phyloP scores from a whole-genome alignment of 2,113 vertebrate genomes.

The Nymphicus hollandicus region DNA sequence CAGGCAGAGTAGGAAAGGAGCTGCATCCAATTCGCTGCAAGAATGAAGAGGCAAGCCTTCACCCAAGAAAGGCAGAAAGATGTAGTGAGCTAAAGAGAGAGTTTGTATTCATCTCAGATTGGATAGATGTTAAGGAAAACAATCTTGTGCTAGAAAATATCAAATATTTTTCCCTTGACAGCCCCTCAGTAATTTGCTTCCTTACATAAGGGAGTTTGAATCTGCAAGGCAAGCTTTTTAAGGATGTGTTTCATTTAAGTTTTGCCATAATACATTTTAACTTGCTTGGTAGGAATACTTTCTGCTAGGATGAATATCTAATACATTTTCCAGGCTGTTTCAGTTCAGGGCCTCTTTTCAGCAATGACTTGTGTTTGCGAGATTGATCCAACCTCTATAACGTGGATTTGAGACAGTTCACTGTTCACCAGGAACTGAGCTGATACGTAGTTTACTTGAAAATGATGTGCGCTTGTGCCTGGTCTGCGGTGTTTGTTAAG shows the following conservation, averaged over 20 bases:
- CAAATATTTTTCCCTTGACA: constrained; percentile 57
- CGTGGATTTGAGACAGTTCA: constrained; percentile 85
- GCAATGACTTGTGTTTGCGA: constrained; percentile 78
- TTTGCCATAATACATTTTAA: constrained; percentile 72
- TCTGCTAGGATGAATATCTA: constrained; percentile 78
- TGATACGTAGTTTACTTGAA: constrained; percentile 68
- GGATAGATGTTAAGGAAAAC: constrained; percentile 50
- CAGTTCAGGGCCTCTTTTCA: constrained; percentile 83
- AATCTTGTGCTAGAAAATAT: constrained; percentile 27
- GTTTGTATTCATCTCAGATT: constrained; percentile 2
- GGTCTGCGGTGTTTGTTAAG: background rate
- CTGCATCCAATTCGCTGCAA: constrained; percentile 1
- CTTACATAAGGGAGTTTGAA: constrained; percentile 45
- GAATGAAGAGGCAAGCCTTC: background rate
- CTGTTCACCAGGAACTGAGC: constrained; percentile 79
- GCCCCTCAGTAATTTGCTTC: constrained; percentile 64
- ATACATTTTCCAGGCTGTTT: constrained; percentile 85
- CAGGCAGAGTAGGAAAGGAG: background rate
- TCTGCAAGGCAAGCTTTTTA: constrained; percentile 65
- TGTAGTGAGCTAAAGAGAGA: background rate
- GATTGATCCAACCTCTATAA: constrained; percentile 79
- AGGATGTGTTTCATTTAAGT: constrained; percentile 69
- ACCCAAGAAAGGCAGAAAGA: background rate
- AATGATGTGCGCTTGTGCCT: constrained; percentile 46
- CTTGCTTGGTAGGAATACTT: constrained; percentile 69